These are phyloP conservation scores for Ophiodon elongatus DNA, from an alignment of 2,113 vertebrate genomes.

Conservation along the genomic window DNA sequence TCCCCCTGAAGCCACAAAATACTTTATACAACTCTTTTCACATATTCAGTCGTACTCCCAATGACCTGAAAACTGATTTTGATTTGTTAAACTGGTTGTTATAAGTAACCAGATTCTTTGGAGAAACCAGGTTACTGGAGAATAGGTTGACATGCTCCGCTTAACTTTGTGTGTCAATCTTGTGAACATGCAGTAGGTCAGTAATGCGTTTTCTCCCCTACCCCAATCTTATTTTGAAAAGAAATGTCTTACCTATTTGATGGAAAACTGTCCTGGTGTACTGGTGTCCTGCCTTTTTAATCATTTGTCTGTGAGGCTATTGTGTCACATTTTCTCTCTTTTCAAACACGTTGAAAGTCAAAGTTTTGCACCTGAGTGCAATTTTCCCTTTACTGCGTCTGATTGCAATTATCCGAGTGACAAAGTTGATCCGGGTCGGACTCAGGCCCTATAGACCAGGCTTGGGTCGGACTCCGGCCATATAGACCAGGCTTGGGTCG, in stretches of 20 bases:
- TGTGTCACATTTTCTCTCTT: not conserved
- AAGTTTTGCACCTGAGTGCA: no score
- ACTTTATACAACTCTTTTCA: not conserved
- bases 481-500: no score
- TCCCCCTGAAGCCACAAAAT: not conserved
- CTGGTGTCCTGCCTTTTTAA: not conserved
- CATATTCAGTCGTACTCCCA: not conserved
- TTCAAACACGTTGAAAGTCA: not conserved
- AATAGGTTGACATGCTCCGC: not conserved
- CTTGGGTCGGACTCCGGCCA: no score
- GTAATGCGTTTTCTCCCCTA: not conserved
- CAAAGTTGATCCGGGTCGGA: no score
- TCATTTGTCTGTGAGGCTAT: not conserved
- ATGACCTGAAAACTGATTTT: not conserved
- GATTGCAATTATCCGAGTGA: no score
- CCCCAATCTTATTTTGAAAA: not conserved
- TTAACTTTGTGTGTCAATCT: not conserved
- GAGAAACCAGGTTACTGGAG: not conserved
- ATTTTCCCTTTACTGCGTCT: no score
- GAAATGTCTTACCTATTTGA: no score
- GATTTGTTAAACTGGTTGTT: not conserved
- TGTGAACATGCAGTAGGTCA: not conserved
- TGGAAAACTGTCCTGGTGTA: no score
- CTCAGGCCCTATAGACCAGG: no score
- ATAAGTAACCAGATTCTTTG: not conserved